Evolutionary conservation across 2,888 invertebrate species (phyloP), one percentile per base, ranked within the genome.

Genomic region (Pocota personata): DNA sequence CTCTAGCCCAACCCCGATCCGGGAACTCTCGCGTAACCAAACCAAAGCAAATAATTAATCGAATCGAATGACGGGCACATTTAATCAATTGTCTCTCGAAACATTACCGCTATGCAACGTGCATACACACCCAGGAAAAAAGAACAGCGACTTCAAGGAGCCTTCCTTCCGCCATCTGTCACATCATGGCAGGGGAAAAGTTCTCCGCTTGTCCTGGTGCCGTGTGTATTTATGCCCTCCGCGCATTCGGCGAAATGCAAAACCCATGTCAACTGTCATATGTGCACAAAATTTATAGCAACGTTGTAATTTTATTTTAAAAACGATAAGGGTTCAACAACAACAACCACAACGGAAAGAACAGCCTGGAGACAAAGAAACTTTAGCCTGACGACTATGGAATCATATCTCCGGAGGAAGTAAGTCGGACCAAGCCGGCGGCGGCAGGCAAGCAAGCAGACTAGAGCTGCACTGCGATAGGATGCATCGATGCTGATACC

Each of bases 191-290:
- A 71, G 55, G 35, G n/a, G 43, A 77, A 66, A 76, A 64, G 40
- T 77, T 62, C 43, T 77, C 7, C 21, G 12, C 30, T 21, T 6
- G 30, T 24, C 32, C 58, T 40, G 24, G 6, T 12, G 14, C 43
- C 50, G 2, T 24, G 30, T 35, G 71, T 35, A 50, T 57, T 67
- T 69, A 73, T 66, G 40, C 66, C 50, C 67, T 43, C 21, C 50
- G 67, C 67, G 30, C 50, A 73, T 69, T 86, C 67, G 67, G 73
- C 66, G 82, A 87, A 87, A 87, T 87, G 87, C 87, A 87, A 87
- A 87, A 87, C 87, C 78, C 87, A 87, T 87, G 87, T 87, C 87
- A 82, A 87, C 87, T 87, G 87, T 87, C 87, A 87, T 87, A 87
- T 87, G 82, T 75, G 77, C 82, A 87, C 82, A 78, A n/a, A 87